Conservation (phyloP, 1,140 invertebrate species). For the Meloidogyne floridensis region DNA sequence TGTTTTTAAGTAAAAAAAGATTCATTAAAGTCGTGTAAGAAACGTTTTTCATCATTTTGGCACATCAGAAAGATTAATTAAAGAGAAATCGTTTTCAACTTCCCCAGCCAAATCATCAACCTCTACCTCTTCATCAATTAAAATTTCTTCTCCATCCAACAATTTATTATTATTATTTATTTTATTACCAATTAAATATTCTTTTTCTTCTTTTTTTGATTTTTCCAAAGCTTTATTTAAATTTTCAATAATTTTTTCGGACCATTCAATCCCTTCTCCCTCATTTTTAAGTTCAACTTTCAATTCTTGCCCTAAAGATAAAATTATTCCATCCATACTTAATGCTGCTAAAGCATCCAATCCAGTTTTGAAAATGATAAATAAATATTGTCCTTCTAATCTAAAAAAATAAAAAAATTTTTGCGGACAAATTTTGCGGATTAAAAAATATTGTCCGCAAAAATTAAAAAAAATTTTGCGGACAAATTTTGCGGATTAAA, state of each 20-base stretch:
- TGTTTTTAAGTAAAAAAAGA: too few relatives aligned
- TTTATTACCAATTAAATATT: neutral
- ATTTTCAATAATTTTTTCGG: constrained; percentile 1
- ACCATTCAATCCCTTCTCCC: neutral
- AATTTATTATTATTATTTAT: neutral
- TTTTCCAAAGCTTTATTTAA: constrained; percentile 1
- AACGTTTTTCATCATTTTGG: neutral
- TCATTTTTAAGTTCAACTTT: neutral
- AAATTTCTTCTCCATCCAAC: neutral
- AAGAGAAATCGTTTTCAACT: constrained; percentile 13
- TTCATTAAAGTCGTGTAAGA: neutral
- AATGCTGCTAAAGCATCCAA: constrained; percentile 59
- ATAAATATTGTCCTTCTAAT: constrained; percentile 50
- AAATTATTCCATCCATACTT: constrained; percentile 60
- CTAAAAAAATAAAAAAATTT: constrained; percentile 32
- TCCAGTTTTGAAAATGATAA: constrained; percentile 55
- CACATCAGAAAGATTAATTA: constrained; percentile 19
- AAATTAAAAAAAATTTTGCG: too few relatives aligned
- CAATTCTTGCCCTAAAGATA: neutral
- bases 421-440: too few relatives aligned
- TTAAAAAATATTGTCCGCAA: too few relatives aligned
- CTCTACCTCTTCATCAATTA: neutral
- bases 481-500: too few relatives aligned
- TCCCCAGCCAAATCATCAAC: constrained; percentile 20
- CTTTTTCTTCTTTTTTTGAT: neutral